Base-by-base conservation (phyloP, 2,797 vertebrate species). In the Nyctibius grandis region DNA sequence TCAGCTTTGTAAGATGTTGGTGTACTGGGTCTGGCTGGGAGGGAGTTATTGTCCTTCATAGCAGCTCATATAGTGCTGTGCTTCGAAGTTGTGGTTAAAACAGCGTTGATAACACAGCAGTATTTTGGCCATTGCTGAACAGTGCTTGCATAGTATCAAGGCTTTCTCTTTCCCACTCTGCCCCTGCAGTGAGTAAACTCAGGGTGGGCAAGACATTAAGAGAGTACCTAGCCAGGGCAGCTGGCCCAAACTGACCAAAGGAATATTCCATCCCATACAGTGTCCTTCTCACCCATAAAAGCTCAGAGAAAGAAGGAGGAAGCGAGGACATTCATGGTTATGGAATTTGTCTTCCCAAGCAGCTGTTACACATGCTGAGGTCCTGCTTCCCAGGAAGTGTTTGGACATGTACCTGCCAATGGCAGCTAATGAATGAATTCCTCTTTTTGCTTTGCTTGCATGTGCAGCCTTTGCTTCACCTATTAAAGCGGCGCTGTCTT, bases 41-140 rank as follows among this genome's bases (percentile, higher is more conserved):
- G 2, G 1, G 11, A 61, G 10, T 29, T 54, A 19, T n/a, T 0
- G 0, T 67, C 56, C 42, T 89, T 89, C 36, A n/a, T n/a, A n/a
- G n/a, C n/a, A n/a, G n/a, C n/a, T n/a, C n/a, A n/a, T n/a, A n/a
- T n/a, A n/a, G n/a, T 9, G 31, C 11, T 36, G 33, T 70, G 19
- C 28, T 72, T 54, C 36, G 64, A 69, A 80, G 47, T 0, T 44
- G 19, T n/a, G 44, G 8, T 33, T 8, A 25, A 23, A 81, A 8
- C 12, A 28, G 5, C 29, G 9, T 9, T 45, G 17, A 3, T 29
- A 81, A 57, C 23, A 40, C 17, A 69, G 33, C 29, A 26, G 8
- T 53, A 11, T 54, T 91, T 72, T n/a, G 31, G 33, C 12, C 34
- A 22, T 31, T 82, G 74, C 16, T 72, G 25, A 82, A 64, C 28